A percentile compares a stretch with the other conserved stretches of the same genome.
phyloP scores from a whole-genome alignment of 2,888 invertebrate genomes.

The Pyrrhosoma nymphula region DNA sequence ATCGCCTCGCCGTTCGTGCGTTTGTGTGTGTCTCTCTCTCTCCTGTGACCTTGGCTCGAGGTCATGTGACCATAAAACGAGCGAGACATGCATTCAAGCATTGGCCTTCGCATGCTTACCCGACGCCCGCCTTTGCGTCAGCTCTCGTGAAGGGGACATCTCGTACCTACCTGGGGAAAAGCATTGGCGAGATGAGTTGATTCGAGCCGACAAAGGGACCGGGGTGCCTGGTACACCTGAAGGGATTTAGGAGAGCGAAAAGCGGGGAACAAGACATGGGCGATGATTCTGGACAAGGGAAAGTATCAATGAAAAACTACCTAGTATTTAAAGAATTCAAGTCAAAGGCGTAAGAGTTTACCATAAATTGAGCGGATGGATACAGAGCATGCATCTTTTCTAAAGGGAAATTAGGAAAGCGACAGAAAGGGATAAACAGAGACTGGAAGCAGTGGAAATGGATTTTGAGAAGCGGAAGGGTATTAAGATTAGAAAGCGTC shows the following conservation, averaged over 20 bases:
- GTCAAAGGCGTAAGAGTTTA: no score
- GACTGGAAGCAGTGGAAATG: no score
- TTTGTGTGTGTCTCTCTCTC: no score
- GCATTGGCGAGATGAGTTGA: background rate
- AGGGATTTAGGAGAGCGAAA: background rate
- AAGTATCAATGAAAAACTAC: background rate
- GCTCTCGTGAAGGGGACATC: background rate
- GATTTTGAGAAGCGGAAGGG: no score
- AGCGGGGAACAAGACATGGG: background rate
- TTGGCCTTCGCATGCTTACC: constrained; percentile 1
- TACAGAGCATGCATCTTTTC: no score
- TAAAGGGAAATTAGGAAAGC: no score
- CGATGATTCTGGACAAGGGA: background rate
- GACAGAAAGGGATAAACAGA: no score
- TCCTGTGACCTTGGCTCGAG: background rate
- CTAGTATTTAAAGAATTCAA: no score
- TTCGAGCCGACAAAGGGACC: background rate
- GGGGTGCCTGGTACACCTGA: background rate
- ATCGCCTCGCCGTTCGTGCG: background rate
- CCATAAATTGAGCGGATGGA: no score
- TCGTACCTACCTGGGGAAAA: background rate
- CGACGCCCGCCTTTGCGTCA: background rate
- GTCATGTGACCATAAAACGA: background rate
- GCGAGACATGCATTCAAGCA: background rate
- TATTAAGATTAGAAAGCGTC: no score